A percentile compares a stretch with the other conserved stretches of the same genome.
phyloP scores from a whole-genome alignment of 2,888 invertebrate genomes.

The Chymomyza amoena region DNA sequence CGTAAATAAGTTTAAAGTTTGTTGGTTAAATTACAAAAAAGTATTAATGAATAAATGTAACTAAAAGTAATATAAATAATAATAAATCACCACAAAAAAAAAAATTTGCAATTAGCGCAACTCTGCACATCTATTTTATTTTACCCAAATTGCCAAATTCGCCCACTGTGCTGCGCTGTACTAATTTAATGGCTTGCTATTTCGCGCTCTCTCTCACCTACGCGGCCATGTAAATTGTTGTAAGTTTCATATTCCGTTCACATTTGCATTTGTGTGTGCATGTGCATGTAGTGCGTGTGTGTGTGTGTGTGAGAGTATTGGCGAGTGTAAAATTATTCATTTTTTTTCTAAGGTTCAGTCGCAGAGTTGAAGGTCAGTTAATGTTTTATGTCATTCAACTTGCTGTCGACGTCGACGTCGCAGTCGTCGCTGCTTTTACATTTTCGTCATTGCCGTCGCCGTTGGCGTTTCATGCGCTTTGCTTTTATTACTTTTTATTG shows the following conservation, averaged over 20 bases:
- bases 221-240: conserved; percentile 47
- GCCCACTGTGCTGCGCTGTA: conserved; percentile 1
- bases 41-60: no score
- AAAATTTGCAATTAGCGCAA: no score
- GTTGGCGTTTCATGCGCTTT: conserved; percentile 34
- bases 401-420: conserved; percentile 52
- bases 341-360: conserved; percentile 78
- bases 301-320: conserved; percentile 32
- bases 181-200: conserved; percentile 2
- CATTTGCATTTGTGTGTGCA: conserved; percentile 52
- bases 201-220: conserved; percentile 14
- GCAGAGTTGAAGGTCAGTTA: conserved; percentile 79
- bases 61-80: no score
- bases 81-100: no score
- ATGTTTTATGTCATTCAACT: conserved; percentile 79
- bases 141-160: no score
- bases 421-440: conserved; percentile 48
- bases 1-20: no score
- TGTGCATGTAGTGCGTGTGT: background rate
- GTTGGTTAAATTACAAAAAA: no score
- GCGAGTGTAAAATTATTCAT: conserved; percentile 76
- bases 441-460: conserved; percentile 62
- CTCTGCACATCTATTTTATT: no score
- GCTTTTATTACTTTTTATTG: conserved; percentile 26
- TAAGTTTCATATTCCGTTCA: conserved; percentile 62